phyloP scores from a whole-genome alignment of 2,113 vertebrate species.

The Salvelinus alpinus region DNA sequence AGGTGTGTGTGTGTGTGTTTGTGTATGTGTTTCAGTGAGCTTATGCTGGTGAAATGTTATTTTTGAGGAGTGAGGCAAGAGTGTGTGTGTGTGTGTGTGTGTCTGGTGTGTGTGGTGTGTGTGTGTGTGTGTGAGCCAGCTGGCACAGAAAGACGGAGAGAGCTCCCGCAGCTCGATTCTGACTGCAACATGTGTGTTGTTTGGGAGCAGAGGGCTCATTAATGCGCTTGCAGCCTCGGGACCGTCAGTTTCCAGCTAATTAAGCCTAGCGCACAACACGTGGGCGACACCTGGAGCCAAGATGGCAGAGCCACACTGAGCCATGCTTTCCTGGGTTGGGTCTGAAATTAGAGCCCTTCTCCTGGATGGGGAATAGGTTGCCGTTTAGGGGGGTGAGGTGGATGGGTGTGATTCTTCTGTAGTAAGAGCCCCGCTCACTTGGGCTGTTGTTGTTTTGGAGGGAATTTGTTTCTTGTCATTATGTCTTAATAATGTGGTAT shows the following conservation, averaged over 20 bases:
- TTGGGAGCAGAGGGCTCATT: constrained; percentile 64
- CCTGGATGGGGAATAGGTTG: background rate
- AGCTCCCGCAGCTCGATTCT: constrained; percentile 3
- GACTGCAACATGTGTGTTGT: constrained; percentile 52
- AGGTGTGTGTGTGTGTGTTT: constrained; percentile 16
- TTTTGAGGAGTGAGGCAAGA: constrained; percentile 33
- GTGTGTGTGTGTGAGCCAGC: constrained; percentile 44
- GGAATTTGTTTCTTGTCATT: constrained; percentile 14
- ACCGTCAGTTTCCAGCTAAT: constrained; percentile 61
- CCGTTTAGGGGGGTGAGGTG: background rate
- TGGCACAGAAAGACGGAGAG: constrained; percentile 34
- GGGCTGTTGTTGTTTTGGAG: constrained; percentile 20
- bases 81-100: background rate
- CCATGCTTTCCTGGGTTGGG: constrained; percentile 16
- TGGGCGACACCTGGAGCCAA: constrained; percentile 70
- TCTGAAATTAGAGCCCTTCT: background rate
- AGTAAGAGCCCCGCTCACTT: constrained; percentile 12
- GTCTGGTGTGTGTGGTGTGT: background rate
- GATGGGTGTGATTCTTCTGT: background rate
- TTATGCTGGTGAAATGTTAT: constrained; percentile 21
- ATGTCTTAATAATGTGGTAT: constrained; percentile 11
- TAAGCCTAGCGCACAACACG: constrained; percentile 51
- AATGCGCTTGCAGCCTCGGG: constrained; percentile 48
- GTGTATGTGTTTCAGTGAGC: constrained; percentile 10
- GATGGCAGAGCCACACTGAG: constrained; percentile 25